phyloP scores from a whole-genome alignment of 2,797 vertebrate species.

The Merluccius polli region DNA sequence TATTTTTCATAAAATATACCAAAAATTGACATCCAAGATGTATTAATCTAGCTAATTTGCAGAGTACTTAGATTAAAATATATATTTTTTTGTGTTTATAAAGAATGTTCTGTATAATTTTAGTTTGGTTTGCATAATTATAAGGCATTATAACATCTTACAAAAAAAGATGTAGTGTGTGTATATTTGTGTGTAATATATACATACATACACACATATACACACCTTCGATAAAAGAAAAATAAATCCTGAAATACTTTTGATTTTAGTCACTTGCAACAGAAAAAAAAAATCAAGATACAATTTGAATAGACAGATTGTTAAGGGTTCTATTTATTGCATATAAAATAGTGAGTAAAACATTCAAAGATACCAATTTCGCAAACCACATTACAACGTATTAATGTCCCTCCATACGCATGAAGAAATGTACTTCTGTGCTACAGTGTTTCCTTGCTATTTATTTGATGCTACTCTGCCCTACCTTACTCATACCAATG shows the following conservation, averaged over 20 bases:
- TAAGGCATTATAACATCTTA: neutral
- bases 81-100: neutral
- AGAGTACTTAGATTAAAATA: neutral
- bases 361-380: neutral
- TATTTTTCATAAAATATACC: neutral
- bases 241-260: too few relatives aligned
- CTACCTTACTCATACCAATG: neutral
- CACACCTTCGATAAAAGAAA: too few relatives aligned
- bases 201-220: too few relatives aligned
- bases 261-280: neutral
- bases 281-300: neutral
- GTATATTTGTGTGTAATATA: too few relatives aligned
- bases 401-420: neutral
- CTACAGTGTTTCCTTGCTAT: neutral
- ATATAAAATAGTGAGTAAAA: neutral
- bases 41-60: neutral
- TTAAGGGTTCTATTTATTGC: neutral
- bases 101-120: neutral
- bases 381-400: neutral
- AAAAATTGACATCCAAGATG: neutral
- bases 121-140: neutral
- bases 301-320: neutral
- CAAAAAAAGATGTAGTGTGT: too few relatives aligned
- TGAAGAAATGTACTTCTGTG: neutral
- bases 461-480: neutral